Conservation (phyloP, 2,888 invertebrate species). For the Phragmatobia fuliginosa region DNA sequence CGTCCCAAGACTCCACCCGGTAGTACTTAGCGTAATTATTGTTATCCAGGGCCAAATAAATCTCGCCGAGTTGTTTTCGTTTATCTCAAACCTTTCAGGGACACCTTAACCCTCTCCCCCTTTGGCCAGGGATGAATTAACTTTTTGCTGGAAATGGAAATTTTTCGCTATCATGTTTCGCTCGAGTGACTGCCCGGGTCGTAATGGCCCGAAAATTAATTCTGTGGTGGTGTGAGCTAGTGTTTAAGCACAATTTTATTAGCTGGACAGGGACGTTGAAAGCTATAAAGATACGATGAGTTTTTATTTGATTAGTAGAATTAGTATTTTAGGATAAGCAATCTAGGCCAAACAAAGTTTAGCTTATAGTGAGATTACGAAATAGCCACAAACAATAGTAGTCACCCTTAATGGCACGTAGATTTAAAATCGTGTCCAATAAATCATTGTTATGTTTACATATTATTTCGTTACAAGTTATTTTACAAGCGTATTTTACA, state of each 20-base stretch:
- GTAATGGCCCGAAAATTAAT: conserved; percentile 22
- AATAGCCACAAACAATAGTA: no score
- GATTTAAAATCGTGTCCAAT: no score
- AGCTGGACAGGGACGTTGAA: background rate
- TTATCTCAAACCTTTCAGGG: conserved; percentile 69
- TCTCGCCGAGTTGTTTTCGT: conserved; percentile 69
- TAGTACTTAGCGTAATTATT: conserved; percentile 66
- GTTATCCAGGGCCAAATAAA: conserved; percentile 63
- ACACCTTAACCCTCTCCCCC: conserved; percentile 31
- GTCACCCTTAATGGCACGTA: no score
- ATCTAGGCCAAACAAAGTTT: background rate
- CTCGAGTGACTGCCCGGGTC: conserved; percentile 19
- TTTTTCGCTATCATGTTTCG: conserved; percentile 56
- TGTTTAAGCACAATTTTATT: conserved; percentile 8
- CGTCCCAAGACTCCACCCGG: conserved; percentile 14
- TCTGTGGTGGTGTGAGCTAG: conserved; percentile 12
- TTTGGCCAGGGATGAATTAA: conserved; percentile 9
- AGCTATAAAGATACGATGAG: background rate
- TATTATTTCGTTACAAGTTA: no score
- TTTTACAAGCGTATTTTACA: no score
- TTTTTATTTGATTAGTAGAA: background rate
- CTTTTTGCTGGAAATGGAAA: conserved; percentile 55
- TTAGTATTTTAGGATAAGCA: background rate
- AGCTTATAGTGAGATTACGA: background rate
- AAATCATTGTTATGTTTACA: no score